phyloP scores from a whole-genome alignment of 2,113 vertebrate genomes.

The Lathamus discolor region DNA sequence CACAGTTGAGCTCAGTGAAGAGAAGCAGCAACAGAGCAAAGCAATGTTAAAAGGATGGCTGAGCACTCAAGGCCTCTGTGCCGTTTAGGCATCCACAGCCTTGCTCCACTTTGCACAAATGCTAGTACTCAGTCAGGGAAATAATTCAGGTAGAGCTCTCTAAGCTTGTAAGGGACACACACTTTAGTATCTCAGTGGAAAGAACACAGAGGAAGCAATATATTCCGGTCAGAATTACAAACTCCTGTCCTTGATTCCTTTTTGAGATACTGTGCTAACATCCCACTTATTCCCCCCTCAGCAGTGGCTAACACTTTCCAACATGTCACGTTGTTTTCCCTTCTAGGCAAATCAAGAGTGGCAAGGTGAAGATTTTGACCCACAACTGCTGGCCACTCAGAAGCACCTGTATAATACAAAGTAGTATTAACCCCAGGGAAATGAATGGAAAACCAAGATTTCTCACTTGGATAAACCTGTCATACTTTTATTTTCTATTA shows the following conservation, averaged over 20 bases:
- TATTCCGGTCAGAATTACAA: background rate
- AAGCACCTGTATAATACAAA: background rate
- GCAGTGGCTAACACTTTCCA: background rate
- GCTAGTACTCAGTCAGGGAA: background rate
- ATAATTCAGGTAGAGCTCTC: background rate
- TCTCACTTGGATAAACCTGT: slow-evolving; percentile 7
- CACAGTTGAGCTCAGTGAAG: background rate
- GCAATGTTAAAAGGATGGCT: background rate
- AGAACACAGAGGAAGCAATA: background rate
- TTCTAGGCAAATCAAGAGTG: background rate
- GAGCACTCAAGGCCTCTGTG: background rate
- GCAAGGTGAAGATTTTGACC: background rate
- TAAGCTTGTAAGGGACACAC: background rate
- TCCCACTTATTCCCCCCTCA: background rate
- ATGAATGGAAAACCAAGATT: background rate
- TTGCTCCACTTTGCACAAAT: background rate
- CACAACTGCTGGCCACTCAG: background rate
- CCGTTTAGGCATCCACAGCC: background rate
- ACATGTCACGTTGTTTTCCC: background rate
- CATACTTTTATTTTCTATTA: slow-evolving; percentile 13
- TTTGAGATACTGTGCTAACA: background rate
- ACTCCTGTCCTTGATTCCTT: background rate
- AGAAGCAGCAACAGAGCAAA: background rate
- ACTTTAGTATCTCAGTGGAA: background rate
- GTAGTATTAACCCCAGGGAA: background rate